A percentile compares a stretch with the other conserved stretches of the same genome.
phyloP scores from a whole-genome alignment of 2,888 invertebrate species.

The Euclidia mi region DNA sequence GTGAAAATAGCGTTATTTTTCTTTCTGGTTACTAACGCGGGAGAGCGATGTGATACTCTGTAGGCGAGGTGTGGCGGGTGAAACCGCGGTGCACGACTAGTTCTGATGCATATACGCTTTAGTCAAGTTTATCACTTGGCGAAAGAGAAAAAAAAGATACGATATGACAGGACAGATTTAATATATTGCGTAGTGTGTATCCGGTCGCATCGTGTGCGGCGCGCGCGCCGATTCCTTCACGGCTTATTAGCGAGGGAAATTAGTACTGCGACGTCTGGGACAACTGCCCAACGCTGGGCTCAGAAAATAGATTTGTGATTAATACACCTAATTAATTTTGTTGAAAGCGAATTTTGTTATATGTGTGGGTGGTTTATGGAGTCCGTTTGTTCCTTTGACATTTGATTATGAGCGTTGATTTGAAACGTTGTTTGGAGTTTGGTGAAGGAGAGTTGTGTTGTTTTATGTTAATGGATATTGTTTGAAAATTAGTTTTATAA shows the following conservation, averaged over 20 bases:
- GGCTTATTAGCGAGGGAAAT: conserved; percentile 85
- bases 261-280: conserved; percentile 62
- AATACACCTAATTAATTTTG: conserved; percentile 51
- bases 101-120: conserved; percentile 31
- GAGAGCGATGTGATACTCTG: too few species aligned
- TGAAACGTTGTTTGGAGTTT: not conserved
- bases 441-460: too few species aligned
- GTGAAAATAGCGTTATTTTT: too few species aligned
- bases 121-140: conserved; percentile 42
- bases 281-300: conserved; percentile 65
- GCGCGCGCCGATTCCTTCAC: conserved; percentile 75
- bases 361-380: conserved; percentile 31
- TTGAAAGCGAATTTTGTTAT: conserved; percentile 46
- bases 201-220: conserved; percentile 74
- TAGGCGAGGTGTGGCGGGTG: too few species aligned
- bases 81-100: too few species aligned
- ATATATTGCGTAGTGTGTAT: conserved; percentile 63
- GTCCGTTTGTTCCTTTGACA: conserved; percentile 32
- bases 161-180: conserved; percentile 58
- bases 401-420: conserved; percentile 14
- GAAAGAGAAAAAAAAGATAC: conserved; percentile 46
- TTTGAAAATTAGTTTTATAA: too few species aligned
- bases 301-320: conserved; percentile 61
- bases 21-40: too few species aligned
- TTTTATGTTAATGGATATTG: too few species aligned